Evolutionary conservation across 2,797 vertebrate genomes (phyloP), one percentile per base, ranked within the genome.

Genomic region (Decapterus maruadsi): DNA sequence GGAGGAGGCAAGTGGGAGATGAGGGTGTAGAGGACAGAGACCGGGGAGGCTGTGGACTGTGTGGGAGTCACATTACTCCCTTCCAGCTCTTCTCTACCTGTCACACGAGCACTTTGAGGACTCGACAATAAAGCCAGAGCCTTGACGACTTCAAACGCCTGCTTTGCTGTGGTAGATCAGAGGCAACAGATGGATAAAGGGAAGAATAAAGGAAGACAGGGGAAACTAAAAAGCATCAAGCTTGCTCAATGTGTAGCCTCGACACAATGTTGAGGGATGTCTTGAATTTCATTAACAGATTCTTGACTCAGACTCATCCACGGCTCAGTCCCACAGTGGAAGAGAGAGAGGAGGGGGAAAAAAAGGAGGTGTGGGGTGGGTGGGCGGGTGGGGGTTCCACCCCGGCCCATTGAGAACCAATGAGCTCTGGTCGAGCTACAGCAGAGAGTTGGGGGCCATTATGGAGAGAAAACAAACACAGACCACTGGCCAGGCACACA

Each of bases 31-130:
- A 88, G 72, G 79, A 84, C 72, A 72, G 76, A 83, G 76, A 68
- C 70, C 13, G 61, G 75, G 48, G 38, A 77, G 79, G 72, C 57
- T 76, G 70, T 62, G 83, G 90, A 88, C 82, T 78, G 72, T 46
- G 78, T 80, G 79, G 83, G 90, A 89, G 90, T 92, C 90, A 63
- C 85, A 77, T 92, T 92, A 85, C 90, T 83, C 72, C 83, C 86
- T 85, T 89, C 60, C 58, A 81, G 91, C 89, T 87, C 87, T 79
- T 86, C 84, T 85, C 74, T 90, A 89, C 88, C 89, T 87, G 88
- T 90, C 92, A 93, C 87, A 88, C 63, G 82, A 90, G 82, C 83
- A 81, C 91, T 93, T 89, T 87, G 87, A 93, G 88, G 89, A 90
- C 88, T 89, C 82, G 63, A 84, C 87, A 70, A 73, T 64, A 89